Evolutionary conservation across 2,113 vertebrate genomes (phyloP).

Genomic region (Burhinus bistriatus): DNA sequence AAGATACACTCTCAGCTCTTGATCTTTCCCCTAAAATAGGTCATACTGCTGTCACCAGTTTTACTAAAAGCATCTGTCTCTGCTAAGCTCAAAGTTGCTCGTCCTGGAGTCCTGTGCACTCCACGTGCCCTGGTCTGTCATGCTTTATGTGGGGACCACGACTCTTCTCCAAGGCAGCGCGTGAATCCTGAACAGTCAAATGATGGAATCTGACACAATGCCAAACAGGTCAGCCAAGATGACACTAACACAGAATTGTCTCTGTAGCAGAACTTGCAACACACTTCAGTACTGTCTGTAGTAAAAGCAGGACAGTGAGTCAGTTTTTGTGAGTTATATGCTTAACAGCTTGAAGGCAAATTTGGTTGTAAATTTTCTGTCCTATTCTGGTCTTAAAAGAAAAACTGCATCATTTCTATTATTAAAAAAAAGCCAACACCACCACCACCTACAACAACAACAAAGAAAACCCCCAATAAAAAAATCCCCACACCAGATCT

Average conservation of each 20-base stretch:
- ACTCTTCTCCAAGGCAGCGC: not conserved
- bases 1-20: not conserved
- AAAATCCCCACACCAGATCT: not conserved
- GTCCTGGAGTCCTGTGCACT: not conserved
- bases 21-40: not conserved
- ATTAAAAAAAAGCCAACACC: not conserved
- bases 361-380: not conserved
- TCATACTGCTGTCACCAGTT: not conserved
- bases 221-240: not conserved
- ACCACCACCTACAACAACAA: too few relatives aligned
- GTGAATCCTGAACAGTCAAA: not conserved
- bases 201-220: rapidly evolving
- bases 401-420: not conserved
- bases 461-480: too few relatives aligned
- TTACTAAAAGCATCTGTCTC: not conserved
- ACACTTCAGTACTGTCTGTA: not conserved
- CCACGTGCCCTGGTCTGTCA: rapidly evolving
- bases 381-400: not conserved
- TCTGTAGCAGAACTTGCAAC: not conserved
- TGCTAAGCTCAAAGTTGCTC: not conserved
- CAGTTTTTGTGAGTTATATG: not conserved
- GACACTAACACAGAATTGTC: not conserved
- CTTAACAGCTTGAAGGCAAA: not conserved
- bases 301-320: not conserved
- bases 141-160: not conserved